Evolutionary conservation across 2,113 vertebrate species (phyloP), one percentile per base, ranked within the genome.

Genomic region (Apistogramma diplotaenia): DNA sequence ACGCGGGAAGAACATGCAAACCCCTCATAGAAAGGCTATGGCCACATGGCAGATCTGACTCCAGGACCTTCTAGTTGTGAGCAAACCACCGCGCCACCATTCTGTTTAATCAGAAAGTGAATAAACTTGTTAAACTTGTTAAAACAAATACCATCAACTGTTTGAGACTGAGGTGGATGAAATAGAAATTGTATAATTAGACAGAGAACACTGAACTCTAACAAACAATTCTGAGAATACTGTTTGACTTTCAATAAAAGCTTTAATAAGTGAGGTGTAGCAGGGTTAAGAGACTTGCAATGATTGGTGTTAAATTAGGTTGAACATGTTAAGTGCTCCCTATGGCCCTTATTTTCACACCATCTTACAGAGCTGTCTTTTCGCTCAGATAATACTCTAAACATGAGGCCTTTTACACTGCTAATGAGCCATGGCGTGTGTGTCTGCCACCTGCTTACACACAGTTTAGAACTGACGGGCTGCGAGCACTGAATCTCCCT

Each of bases 401-500:
- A 85, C 57, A 75, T 33, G 2, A 82, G 31, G 10, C 46, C 7
- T 78, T 77, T 86, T 55, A 29, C 11, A 76, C 49, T 62, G 21
- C 25, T 86, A 88, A 86, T 86, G 81, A 89, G 81, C 81, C 40
- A 5, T 72, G 19, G 62, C 16, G 23, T 49, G 40, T 2, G 37
- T 27, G 65, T 78, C 71, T 67, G 73, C 79, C 73, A 62, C 86
- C 81, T 15, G 61, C 74, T 86, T 43, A 79, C 46, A 88, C 75
- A 85, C 54, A 82, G 29, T 72, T 57, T 55, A 58, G 23, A 72
- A 60, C 70, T 73, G 79, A 89, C 78, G 78, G 55, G 62, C 79
- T 74, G 49, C 79, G 82, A 55, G 65, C 62, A 88, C 87, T 84
- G 72, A 65, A 82, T 31, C 56, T 82, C 74, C 53, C 85, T 85